Base-by-base conservation (phyloP, 2,797 vertebrate genomes). In the Craterocephalus amniculus region DNA sequence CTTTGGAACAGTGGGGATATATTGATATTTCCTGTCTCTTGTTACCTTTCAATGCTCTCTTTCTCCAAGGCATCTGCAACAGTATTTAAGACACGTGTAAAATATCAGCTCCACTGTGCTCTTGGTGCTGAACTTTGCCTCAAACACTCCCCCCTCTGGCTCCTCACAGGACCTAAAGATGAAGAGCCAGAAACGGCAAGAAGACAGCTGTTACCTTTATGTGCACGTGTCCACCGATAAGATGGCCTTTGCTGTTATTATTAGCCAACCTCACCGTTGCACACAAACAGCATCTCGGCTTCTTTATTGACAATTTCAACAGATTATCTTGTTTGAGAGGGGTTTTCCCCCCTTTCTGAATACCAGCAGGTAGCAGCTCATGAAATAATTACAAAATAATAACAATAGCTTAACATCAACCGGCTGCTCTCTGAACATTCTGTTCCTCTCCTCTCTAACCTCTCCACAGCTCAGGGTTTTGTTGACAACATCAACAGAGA, bases 401-500 rank as follows among this genome's bases (percentile, higher is more conserved):
- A 70, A 79, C 58, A 71, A 78, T 67, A 63, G 63, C 71, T 78
- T 26, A 27, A 57, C 62, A 51, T 61, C 66, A 54, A 63, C 52
- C 55, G 35, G 60, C 54, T 31, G 69, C 58, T 40, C 48, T 45
- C 63, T 38, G 52, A 56, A 73, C 63, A 26, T 18, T 22, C 69
- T 63, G 49, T 56, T n/a, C 35, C 18, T 43, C 24, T 45, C 72
- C 68, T 49, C 49, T 59, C 52, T 56, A 62, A 49, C 74, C 24
- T 56, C 63, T 60, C 73, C 71, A 74, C 79, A 73, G 83, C 78
- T 87, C 72, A 34, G 56, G 70, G 38, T 65, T 74, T 67, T 92
- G 88, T 90, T 89, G 87, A 79, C 79, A 82, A 16, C 67, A 20
- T 84, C 86, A 89, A 91, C 91, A 91, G 48, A 82, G 86, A 85